Percentiles rank a stretch among this genome's conserved stretches.
Evolutionary conservation across 2,888 invertebrate genomes (phyloP).

Genomic region (Fragum sueziense): DNA sequence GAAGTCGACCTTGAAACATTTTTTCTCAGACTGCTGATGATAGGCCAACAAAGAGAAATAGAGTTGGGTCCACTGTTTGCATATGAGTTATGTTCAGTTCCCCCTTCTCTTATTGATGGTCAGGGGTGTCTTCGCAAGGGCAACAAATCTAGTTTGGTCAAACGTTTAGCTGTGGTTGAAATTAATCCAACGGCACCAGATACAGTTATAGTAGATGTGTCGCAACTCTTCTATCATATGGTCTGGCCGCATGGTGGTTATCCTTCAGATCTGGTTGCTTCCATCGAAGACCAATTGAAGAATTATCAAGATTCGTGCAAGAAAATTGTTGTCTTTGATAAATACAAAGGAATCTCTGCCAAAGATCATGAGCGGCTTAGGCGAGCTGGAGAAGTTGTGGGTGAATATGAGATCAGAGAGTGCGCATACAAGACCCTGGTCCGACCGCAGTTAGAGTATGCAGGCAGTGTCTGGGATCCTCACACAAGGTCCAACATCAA

Average conservation of each 20-base stretch:
- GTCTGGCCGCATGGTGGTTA: constrained; percentile 24
- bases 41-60: constrained; percentile 17
- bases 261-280: constrained; percentile 23
- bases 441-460: too few relatives aligned
- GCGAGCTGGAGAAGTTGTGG: constrained; percentile 22
- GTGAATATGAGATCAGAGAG: constrained; percentile 26
- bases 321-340: constrained; percentile 45
- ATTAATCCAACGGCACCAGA: constrained; percentile 9
- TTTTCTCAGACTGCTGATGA: constrained; percentile 28
- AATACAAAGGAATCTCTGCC: constrained; percentile 34
- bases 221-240: constrained; percentile 26
- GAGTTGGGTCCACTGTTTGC: constrained; percentile 19
- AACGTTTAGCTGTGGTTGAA: background rate
- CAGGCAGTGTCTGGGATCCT: too few relatives aligned
- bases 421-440: too few relatives aligned
- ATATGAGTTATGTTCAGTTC: background rate
- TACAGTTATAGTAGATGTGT: constrained; percentile 29
- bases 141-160: background rate
- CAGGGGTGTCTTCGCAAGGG: background rate
- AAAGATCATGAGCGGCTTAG: constrained; percentile 41
- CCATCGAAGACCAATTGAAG: background rate
- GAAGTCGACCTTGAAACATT: constrained; percentile 9
- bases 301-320: background rate
- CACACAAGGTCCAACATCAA: too few relatives aligned
- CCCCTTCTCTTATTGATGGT: background rate